phyloP scores from a whole-genome alignment of 2,113 vertebrate genomes.

The Pygoscelis antarcticus region DNA sequence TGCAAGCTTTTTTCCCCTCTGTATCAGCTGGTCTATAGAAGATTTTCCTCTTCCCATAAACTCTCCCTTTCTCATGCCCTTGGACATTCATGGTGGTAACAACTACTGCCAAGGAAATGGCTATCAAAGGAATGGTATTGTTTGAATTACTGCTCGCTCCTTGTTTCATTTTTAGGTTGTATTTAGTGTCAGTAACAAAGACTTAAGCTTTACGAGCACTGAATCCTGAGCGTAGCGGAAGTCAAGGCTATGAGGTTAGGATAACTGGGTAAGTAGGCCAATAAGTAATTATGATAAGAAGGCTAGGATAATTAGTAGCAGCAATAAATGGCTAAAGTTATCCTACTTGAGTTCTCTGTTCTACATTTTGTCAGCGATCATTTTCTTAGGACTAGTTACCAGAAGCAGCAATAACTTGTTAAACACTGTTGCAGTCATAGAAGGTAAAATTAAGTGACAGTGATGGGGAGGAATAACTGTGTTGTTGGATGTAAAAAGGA shows the following conservation, averaged over 20 bases:
- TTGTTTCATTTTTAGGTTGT: neutral
- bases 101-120: neutral
- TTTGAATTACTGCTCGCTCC: neutral
- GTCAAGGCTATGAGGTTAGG: neutral
- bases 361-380: neutral
- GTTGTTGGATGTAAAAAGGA: neutral
- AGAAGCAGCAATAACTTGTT: neutral
- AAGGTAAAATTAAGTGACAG: neutral
- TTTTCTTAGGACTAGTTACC: neutral
- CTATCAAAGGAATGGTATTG: neutral
- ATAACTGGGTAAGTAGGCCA: slow-evolving; percentile 55
- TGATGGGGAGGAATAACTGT: neutral
- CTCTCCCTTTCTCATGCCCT: neutral
- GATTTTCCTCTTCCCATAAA: neutral
- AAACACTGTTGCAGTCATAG: neutral
- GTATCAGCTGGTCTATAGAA: neutral
- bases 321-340: slow-evolving; percentile 29
- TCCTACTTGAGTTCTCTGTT: slow-evolving; percentile 22
- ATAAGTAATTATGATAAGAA: slow-evolving; percentile 65
- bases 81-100: neutral
- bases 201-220: slow-evolving; percentile 6
- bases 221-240: slow-evolving; percentile 21
- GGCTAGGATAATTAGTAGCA: slow-evolving; percentile 45
- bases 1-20: neutral
- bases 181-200: slow-evolving; percentile 29